Evolutionary conservation across 2,113 vertebrate species (phyloP), one percentile per base, ranked within the genome.

Genomic region (Macrotus californicus): DNA sequence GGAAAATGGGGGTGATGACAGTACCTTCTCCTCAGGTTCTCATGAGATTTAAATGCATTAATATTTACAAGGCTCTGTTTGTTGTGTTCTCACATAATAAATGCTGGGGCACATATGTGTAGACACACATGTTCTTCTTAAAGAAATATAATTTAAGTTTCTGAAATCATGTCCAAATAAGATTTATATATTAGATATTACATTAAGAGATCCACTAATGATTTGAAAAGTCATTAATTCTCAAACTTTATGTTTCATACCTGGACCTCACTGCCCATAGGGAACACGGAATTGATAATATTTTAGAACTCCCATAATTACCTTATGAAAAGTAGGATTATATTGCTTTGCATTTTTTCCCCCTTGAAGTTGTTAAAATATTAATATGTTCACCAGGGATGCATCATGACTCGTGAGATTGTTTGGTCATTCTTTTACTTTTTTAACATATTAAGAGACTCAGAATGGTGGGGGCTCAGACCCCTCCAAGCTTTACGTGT

Each of bases 271-370:
- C 43, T 82, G 67, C 77, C 91, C 86, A 69, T 19, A 26, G 89
- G 95, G 93, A 95, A 64, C 43, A 84, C 9, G 13, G 39, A 93
- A 72, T 52, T 59, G 96, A 69, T 94, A 84, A 87, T 92, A 67
- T 84, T 96, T 94, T 95, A 96, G 64, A 73, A 88, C 22, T 69
- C 56, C 46, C 29, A 34, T 95, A 84, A 96, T 97, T 96, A 88
- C 87, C 93, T 91, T 91, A 94, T 79, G 89, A 95, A 81, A 96
- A 93, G 89, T 50, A 19, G 73, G 89, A 97, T 93, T 95, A 80
- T 26, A 80, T 66, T 21, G 36, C 91, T 95, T 95, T 86, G 61
- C 82, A 48, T 91, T 72, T 91, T 66, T n/a, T 52, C 36, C 3
- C 12, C 43, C 73, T 64, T 1, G n/a, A 93, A 66, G 90, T 87